Base-by-base conservation (phyloP, 2,113 vertebrate species). In the Picathartes gymnocephalus region DNA sequence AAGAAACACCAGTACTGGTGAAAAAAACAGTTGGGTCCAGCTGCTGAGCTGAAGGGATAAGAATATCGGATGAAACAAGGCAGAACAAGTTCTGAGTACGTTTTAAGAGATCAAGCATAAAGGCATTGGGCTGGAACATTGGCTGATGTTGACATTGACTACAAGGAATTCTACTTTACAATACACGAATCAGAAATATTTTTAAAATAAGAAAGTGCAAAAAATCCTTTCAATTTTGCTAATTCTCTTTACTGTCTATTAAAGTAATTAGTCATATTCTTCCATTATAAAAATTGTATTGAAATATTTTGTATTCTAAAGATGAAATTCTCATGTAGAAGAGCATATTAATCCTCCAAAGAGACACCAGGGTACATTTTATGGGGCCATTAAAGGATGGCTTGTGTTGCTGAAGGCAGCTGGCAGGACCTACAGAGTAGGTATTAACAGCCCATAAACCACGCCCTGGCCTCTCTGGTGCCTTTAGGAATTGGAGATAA, bases 311-410 rank as follows among this genome's bases (percentile, higher is more conserved):
- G 51, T 35, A 57, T 15, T 72, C 35, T 62, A 78, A 61, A 95
- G 48, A 74, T 53, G 8, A 92, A 96, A 94, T 77, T 77, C 53
- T 81, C 47, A 85, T 28, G 30, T 72, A n/a, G 68, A 66, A 71
- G 37, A 37, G 8, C 25, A 47, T 51, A 70, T 91, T 83, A 91
- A 93, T 76, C 70, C 84, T 74, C 62, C 81, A 90, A 96, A 92
- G 53, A 86, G 57, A 78, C 62, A 86, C 56, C 25, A 72, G 60
- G 71, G 65, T 72, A 22, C 14, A 0, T 86, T 96, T 97, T 91
- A 94, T 37, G 44, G n/a, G 28, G 53, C 78, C 20, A 90, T 79
- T 96, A 94, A 89, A 78, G 81, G 68, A 95, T 61, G 37, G 16
- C 48, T 81, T 51, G 51, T 53, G 58, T 62, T 81, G n/a, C 78